Evolutionary conservation across 1,140 invertebrate genomes (phyloP).

Genomic region (Tigriopus japonicus): DNA sequence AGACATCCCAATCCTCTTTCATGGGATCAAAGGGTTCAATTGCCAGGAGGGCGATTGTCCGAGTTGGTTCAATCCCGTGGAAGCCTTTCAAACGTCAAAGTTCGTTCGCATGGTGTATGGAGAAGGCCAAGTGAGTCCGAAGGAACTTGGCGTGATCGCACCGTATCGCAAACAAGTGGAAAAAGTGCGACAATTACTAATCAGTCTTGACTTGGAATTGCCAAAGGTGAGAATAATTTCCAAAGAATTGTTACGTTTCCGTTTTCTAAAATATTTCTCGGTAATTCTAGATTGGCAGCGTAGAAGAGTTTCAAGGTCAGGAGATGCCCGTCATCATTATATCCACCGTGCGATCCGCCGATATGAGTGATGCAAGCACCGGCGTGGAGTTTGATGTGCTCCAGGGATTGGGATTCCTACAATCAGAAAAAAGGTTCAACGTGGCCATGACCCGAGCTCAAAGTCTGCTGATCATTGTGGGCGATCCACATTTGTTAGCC

Average conservation of each 20-base stretch:
- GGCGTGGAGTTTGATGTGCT: slow-evolving; percentile 16
- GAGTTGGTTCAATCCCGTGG: slow-evolving; percentile 72
- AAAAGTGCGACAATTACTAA: slow-evolving; percentile 34
- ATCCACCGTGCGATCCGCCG: slow-evolving; percentile 50
- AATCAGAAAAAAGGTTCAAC: slow-evolving; percentile 55
- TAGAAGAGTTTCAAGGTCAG: slow-evolving; percentile 92
- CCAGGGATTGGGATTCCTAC: slow-evolving; percentile 49
- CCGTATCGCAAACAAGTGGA: slow-evolving; percentile 76
- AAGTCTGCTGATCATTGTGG: slow-evolving; percentile 56
- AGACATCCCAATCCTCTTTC: slow-evolving; percentile 53
- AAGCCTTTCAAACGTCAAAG: slow-evolving; percentile 39
- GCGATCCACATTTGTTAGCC: slow-evolving; percentile 52
- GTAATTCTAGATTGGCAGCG: slow-evolving; percentile 47
- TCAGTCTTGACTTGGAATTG: neutral
- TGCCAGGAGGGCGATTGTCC: slow-evolving; percentile 49
- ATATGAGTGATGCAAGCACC: neutral
- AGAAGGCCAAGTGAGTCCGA: slow-evolving; percentile 30
- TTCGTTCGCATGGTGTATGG: slow-evolving; percentile 22
- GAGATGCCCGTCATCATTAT: slow-evolving; percentile 68
- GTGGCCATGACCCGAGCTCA: slow-evolving; percentile 66
- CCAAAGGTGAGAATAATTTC: neutral
- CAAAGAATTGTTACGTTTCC: too few relatives aligned
- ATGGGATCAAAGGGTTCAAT: slow-evolving; percentile 58
- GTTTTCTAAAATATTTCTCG: too few relatives aligned
- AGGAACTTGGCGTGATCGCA: slow-evolving; percentile 76